A percentile compares a stretch with the other conserved stretches of the same genome.
Evolutionary conservation across 2,888 invertebrate species (phyloP).

Genomic region (Drosophila subsilvestris): DNA sequence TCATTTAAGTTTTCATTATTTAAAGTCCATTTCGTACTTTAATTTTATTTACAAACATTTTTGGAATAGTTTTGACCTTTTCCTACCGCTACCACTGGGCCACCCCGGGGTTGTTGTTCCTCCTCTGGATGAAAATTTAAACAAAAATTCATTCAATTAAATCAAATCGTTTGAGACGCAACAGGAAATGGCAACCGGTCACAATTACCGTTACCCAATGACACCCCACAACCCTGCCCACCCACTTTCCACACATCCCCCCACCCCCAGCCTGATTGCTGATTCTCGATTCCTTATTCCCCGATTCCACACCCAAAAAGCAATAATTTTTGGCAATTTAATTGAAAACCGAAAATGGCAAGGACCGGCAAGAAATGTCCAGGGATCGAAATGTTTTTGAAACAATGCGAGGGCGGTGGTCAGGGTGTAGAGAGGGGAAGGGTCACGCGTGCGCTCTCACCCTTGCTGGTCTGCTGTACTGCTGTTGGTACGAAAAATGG

Average conservation of each 20-base stretch:
- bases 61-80: background rate
- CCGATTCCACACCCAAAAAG: conserved; percentile 13
- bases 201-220: conserved; percentile 19
- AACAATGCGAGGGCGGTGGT: conserved; percentile 16
- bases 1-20: too few relatives aligned
- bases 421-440: background rate
- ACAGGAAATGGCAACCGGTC: conserved; percentile 34
- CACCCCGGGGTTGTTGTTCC: background rate
- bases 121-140: conserved; percentile 7
- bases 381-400: conserved; percentile 17
- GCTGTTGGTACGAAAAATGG: conserved; percentile 21
- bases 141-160: conserved; percentile 34
- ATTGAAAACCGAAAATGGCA: conserved; percentile 55
- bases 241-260: background rate
- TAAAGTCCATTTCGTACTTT: too few relatives aligned
- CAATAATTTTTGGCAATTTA: conserved; percentile 52
- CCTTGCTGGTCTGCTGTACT: background rate
- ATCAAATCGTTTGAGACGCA: conserved; percentile 31
- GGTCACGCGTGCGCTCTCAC: conserved; percentile 37
- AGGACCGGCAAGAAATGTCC: conserved; percentile 8
- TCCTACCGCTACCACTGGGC: background rate
- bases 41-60: background rate
- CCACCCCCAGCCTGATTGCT: too few relatives aligned
- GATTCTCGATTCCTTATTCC: background rate
- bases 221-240: conserved; percentile 1